Percentiles rank a stretch among this genome's conserved stretches.
Evolutionary conservation across 2,113 vertebrate species (phyloP).

Genomic region (Melierax canorus): DNA sequence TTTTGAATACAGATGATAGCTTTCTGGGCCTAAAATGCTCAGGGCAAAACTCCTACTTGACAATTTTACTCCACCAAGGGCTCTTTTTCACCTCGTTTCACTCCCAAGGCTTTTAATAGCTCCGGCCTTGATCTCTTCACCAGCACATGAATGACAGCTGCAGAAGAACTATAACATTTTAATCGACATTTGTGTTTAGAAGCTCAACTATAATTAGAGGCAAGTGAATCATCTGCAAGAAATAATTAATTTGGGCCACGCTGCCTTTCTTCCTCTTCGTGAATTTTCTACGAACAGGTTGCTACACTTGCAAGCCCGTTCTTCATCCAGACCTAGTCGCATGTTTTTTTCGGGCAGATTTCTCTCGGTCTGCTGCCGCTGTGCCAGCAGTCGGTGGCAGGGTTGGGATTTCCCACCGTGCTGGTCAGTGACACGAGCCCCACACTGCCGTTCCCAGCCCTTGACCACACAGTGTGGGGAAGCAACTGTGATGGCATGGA

Average conservation of each 20-base stretch:
- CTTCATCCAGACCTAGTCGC: neutral
- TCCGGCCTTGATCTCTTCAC: constrained; percentile 4
- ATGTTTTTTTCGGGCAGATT: neutral
- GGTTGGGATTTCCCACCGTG: neutral
- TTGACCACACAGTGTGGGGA: fast-evolving
- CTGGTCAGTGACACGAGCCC: fast-evolving
- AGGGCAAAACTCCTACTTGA: neutral
- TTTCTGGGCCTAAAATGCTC: neutral
- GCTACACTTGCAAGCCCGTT: neutral
- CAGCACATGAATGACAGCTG: constrained; percentile 39
- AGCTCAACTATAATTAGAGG: constrained; percentile 41
- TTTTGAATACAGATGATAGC: neutral
- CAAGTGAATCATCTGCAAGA: constrained; percentile 24
- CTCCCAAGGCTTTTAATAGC: neutral
- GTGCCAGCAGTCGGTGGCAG: too few species aligned
- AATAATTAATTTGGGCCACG: neutral
- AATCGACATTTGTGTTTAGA: constrained; percentile 44
- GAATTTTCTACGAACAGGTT: neutral
- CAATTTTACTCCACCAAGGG: neutral
- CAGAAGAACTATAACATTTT: constrained; percentile 39
- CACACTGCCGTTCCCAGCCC: fast-evolving
- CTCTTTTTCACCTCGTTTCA: neutral
- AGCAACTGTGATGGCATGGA: fast-evolving
- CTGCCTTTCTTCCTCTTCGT: neutral
- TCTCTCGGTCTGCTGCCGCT: neutral